A percentile compares a stretch with the other conserved stretches of the same genome.
Conservation (phyloP, 2,888 invertebrate species). For the Tupiocoris notatus region DNA sequence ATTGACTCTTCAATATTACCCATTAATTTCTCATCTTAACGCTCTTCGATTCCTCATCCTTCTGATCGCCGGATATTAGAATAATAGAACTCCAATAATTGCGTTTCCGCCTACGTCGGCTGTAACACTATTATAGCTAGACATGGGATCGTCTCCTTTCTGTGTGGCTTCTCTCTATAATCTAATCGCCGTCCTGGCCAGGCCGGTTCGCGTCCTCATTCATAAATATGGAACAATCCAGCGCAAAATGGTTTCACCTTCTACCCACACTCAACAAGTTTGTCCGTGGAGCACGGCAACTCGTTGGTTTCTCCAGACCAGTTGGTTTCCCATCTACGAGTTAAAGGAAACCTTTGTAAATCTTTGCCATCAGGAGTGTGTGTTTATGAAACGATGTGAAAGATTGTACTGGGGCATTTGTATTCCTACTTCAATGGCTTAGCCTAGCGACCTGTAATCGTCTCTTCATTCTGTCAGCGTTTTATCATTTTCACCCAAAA, state of each 20-base stretch:
- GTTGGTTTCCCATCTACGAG: neutral
- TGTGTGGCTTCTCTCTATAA: neutral
- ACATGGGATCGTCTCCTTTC: neutral
- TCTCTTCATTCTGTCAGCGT: too few species aligned
- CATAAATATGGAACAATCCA: neutral
- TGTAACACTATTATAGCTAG: neutral
- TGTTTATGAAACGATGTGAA: too few species aligned
- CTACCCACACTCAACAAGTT: slow-evolving; percentile 1
- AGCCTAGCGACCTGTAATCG: too few species aligned
- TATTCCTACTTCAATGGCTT: too few species aligned
- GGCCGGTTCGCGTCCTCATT: neutral
- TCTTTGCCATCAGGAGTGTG: too few species aligned
- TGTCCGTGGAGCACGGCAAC: neutral
- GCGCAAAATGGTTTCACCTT: slow-evolving; percentile 5
- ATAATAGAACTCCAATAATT: neutral
- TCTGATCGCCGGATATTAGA: neutral
- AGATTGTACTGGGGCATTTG: too few species aligned
- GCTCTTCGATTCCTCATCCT: too few species aligned
- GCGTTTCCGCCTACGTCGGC: neutral
- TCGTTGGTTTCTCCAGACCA: neutral
- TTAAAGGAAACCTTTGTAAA: too few species aligned
- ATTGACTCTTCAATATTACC: too few species aligned
- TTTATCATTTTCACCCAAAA: too few species aligned
- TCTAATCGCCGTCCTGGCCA: neutral
- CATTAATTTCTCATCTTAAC: too few species aligned